Base-by-base conservation (phyloP, 2,797 vertebrate genomes). In the Meda fulgida region DNA sequence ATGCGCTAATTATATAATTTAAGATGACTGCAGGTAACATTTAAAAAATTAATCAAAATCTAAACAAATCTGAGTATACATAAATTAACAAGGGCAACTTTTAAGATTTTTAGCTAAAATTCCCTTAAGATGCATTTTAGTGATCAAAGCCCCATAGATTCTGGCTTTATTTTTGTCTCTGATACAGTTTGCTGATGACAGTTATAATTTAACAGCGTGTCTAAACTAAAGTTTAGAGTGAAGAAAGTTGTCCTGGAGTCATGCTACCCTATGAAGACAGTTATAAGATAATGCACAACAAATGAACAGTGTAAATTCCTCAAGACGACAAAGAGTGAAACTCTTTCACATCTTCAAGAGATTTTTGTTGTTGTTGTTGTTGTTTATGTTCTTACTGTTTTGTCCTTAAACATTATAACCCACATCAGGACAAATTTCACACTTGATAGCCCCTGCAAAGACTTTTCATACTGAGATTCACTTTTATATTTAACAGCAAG, bases 171-270 rank as follows among this genome's bases (percentile, higher is more conserved):
- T 88, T 88, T 86, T 72, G 66, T 78, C 81, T 73, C 19, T 58
- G 53, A 79, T 19, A 46, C 79, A 75, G 71, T 83, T 76, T 84
- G 81, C 87, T 60, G 86, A 87, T 85, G 89, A 88, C 86, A 89
- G 83, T 76, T 80, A 73, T 79, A 73, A 89, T 89, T 89, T 77
- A 84, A 88, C 83, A 87, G 81, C 10, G 6, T 69, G 86, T 60
- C 80, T 53, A 80, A 83, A 79, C 70, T 85, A 80, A 58, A 76
- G 69, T 81, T 81, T 36, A n/a, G 46, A 80, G 66, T 58, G 51
- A 84, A 86, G 69, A 51, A 78, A 85, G 71, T 46, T 75, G 34
- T 79, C 78, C 48, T 60, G 58, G 29, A 84, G 81, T 87, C 81
- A 85, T 36, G 83, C 76, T 87, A 79, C 46, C 21, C 65, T 40